A percentile compares a stretch with the other conserved stretches of the same genome.
Evolutionary conservation across 2,113 vertebrate genomes (phyloP).

Genomic region (Aramus guarauna): DNA sequence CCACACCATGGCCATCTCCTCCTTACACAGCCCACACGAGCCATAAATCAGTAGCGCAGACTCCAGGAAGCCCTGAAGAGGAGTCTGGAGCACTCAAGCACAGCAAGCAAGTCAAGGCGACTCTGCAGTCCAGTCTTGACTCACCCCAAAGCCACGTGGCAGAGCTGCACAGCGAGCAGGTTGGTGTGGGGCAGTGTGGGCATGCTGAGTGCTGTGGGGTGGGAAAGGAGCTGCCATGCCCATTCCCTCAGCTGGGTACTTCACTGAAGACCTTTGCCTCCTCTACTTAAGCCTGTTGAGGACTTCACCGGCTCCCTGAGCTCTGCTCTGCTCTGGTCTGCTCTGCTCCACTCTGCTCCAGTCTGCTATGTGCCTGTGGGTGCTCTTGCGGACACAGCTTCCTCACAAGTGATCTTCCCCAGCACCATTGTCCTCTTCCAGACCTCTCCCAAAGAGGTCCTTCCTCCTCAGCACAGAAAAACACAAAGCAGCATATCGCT

Average conservation of each 20-base stretch:
- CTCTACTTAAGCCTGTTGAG: background rate
- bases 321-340: background rate
- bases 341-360: background rate
- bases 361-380: background rate
- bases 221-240: background rate
- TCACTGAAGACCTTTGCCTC: background rate
- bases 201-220: background rate
- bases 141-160: rapidly evolving
- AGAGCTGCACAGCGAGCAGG: background rate
- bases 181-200: rapidly evolving
- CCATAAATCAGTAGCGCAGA: background rate
- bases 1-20: background rate
- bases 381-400: background rate
- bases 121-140: background rate
- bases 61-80: background rate
- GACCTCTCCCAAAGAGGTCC: background rate
- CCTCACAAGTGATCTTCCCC: background rate
- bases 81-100: background rate
- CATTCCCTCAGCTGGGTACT: background rate
- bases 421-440: background rate
- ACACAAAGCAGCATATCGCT: background rate
- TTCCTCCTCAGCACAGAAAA: background rate
- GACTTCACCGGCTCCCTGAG: background rate
- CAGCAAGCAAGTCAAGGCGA: background rate
- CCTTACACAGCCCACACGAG: background rate